phyloP scores from a whole-genome alignment of 2,888 invertebrate species.

The Pardosa pseudoannulata region DNA sequence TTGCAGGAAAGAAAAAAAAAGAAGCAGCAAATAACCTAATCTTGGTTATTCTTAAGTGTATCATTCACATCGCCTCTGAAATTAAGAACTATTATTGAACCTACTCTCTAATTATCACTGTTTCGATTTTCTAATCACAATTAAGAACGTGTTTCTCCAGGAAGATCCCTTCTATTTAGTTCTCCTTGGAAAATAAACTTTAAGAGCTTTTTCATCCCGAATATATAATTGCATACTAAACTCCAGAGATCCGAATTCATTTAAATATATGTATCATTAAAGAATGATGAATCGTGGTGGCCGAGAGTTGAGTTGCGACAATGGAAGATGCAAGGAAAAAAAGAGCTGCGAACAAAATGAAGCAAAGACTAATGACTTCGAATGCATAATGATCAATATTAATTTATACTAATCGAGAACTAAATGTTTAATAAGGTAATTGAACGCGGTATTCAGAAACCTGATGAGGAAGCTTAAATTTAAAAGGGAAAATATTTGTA shows the following conservation, averaged over 20 bases:
- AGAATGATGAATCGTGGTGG: neutral
- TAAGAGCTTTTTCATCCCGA: neutral
- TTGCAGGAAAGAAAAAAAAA: no score
- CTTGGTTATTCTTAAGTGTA: no score
- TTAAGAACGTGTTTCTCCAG: neutral
- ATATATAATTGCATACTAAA: neutral
- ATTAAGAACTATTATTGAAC: no score
- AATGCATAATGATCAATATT: neutral
- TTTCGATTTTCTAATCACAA: neutral
- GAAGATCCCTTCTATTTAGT: no score
- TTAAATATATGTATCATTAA: conserved; percentile 1
- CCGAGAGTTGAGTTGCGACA: neutral
- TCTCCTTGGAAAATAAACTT: neutral
- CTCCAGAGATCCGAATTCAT: neutral
- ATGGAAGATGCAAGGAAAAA: neutral
- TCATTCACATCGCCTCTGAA: no score
- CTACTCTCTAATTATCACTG: no score
- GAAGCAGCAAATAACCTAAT: no score
- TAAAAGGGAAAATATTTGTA: no score
- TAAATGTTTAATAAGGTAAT: neutral
- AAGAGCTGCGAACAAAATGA: neutral
- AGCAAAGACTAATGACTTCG: neutral
- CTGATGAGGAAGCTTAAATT: no score
- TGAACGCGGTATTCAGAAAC: no score
- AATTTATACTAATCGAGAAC: neutral